Evolutionary conservation across 2,888 invertebrate species (phyloP), one percentile per base, ranked within the genome.

Genomic region (Metellina segmentata): DNA sequence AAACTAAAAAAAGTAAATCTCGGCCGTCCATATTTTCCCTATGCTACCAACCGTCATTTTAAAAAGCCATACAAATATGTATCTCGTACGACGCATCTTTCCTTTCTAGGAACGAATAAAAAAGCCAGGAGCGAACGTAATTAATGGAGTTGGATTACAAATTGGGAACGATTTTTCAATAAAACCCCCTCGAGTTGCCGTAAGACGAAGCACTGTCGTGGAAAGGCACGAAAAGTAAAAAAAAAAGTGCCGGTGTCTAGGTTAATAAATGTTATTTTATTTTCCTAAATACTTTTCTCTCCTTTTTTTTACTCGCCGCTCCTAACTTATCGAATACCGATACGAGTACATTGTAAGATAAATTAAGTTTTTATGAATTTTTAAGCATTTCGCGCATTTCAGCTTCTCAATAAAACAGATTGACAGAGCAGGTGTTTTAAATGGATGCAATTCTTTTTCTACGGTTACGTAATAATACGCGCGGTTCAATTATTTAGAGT

Each of bases 121-220:
- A 74, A 79, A 53, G 19, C 19, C 19, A 52, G 51, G 51, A 77
- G 77, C 53, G 61, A 6, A 9, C 49, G 79, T 86, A 86, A 89
- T 83, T 89, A 89, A 89, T 89, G 89, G 75, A 83, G 70, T 89
- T 34, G 53, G 70, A 83, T 89, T 89, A 83, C 83, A 89, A 83
- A 89, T 89, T 77, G 89, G 49, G 77, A 52, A 51, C 77, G 77
- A 89, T 83, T 89, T 89, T 82, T 89, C 89, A 89, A 89, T 89
- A 89, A 82, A 70, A 5, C 61, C 88, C 61, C 81, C 34, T 71
- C 34, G 53, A 81, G 20, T 11, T 52, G 52, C 34, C 53, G 74
- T 61, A 69, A 75, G 75, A 85, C 70, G 77, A 69, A 61, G 77
- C 48, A n/a, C 49, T 69, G 53, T 77, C 85, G 11, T 77, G 13